Percentiles rank a stretch among this genome's conserved stretches.
Conservation (phyloP, 2,797 vertebrate genomes). For the Coccyzus lansbergi region DNA sequence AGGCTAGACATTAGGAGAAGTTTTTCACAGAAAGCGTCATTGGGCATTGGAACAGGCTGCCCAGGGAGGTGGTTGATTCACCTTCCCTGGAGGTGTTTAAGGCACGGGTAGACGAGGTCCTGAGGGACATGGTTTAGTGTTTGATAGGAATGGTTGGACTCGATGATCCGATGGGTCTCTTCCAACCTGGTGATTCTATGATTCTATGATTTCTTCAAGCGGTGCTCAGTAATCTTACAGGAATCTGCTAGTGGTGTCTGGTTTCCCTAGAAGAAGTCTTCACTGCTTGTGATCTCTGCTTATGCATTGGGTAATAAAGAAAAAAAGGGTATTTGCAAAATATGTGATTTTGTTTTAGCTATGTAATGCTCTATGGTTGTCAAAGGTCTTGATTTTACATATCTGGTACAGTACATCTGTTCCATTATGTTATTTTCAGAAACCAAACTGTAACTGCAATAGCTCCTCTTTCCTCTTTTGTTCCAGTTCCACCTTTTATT, state of each 20-base stretch:
- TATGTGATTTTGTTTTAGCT: background rate
- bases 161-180: too few relatives aligned
- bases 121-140: too few relatives aligned
- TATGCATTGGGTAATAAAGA: background rate
- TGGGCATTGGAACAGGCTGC: too few relatives aligned
- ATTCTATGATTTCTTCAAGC: background rate
- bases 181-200: too few relatives aligned
- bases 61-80: too few relatives aligned
- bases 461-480: background rate
- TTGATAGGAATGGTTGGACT: too few relatives aligned
- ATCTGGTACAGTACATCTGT: background rate
- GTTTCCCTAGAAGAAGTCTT: background rate
- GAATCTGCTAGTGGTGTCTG: background rate
- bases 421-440: background rate
- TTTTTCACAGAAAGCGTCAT: too few relatives aligned
- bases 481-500: slow-evolving; percentile 94
- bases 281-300: background rate
- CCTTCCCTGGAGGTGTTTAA: too few relatives aligned
- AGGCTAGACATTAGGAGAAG: too few relatives aligned
- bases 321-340: background rate
- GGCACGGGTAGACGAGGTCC: too few relatives aligned
- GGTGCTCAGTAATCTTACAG: background rate
- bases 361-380: background rate
- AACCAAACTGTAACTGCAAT: fast-evolving
- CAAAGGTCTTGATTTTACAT: background rate